Base-by-base conservation (phyloP, 2,888 invertebrate species). In the Caenorhabditis sp. region DNA sequence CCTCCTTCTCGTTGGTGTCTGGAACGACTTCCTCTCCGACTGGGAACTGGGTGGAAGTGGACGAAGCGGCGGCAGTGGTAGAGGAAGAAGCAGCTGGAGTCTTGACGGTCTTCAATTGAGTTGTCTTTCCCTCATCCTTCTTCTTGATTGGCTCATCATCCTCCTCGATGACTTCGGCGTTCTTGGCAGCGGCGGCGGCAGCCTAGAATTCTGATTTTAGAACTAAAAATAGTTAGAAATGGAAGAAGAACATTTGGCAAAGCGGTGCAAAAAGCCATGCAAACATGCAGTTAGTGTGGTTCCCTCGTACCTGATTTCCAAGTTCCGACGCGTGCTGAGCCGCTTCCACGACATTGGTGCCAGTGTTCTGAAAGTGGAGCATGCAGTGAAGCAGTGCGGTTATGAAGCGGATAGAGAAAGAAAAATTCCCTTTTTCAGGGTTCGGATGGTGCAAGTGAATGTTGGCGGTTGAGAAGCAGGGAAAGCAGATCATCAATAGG, bases 91-190 rank as follows among this genome's bases (percentile, higher is more conserved):
- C 35, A 61, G 64, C 31, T 47, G 81, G 61, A 6, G 63, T 58
- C 51, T 77, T 74, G 8, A 58, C 56, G 7, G 63, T 74, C 68
- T 77, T 79, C 54, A 61, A n/a, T 16, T 44, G n/a, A 2, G 66
- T 49, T 22, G 77, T 77, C 74, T 82, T 82, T 59, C 79, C 80
- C 24, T 73, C 73, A 6, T 73, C 79, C 56, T 66, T 69, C 72
- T 84, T 82, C 68, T 80, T 77, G 61, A 63, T 66, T 49, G 58
- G 44, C 77, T 77, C 82, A 49, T 81, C 81, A 38, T 74, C 79
- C 44, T 83, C 85, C 49, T 86, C 85, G 28, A 87, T 61, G 28
- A 86, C 87, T 80, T 85, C 87, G n/a, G 82, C 85, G 35, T 66
- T 64, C 72, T 85, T 86, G 44, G 87, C 82, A 26, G 83, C 87